Base-by-base conservation (phyloP, 2,113 vertebrate genomes). In the Scomber scombrus region DNA sequence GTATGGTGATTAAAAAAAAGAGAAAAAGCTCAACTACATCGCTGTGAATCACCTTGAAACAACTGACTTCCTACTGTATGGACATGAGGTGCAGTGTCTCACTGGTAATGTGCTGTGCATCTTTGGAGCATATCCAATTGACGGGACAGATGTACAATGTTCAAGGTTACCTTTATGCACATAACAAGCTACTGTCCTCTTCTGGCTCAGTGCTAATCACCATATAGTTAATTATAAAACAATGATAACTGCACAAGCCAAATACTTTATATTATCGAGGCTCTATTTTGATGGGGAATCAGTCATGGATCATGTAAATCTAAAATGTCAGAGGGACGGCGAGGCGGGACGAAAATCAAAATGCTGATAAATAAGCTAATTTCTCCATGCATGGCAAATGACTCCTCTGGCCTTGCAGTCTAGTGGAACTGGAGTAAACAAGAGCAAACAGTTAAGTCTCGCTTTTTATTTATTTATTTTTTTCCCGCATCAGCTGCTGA, bases 331-430 rank as follows among this genome's bases (percentile, higher is more conserved):
- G 89, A 52, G 74, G 90, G 90, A 91, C 29, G 21, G 63, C 64
- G 70, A 90, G 86, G 93, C 78, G 81, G 85, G 81, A 83, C 75
- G 61, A 67, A 89, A 85, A 93, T 92, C 88, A 87, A 88, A 92
- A 92, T 67, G 90, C 90, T 89, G 92, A 93, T 93, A 95, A 94
- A 95, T 92, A 93, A 94, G 87, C 86, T 87, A 81, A 91, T 94
- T 94, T 90, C 86, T 88, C 80, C 51, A 78, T 61, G 93, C 87
- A 46, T 82, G 65, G 85, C 43, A 72, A 91, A 91, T 70, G 87
- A 91, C 92, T 91, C 80, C 72, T 75, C 78, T 86, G 87, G 91
- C 92, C 86, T 92, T 82, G 91, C 87, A 80, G 82, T 90, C 82
- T 85, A 63, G 80, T 76, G 89, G 88, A 92, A 93, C 85, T 26